Percentiles rank a stretch among this genome's conserved stretches.
Conservation (phyloP, 2,888 invertebrate genomes). For the Agelastica alni region DNA sequence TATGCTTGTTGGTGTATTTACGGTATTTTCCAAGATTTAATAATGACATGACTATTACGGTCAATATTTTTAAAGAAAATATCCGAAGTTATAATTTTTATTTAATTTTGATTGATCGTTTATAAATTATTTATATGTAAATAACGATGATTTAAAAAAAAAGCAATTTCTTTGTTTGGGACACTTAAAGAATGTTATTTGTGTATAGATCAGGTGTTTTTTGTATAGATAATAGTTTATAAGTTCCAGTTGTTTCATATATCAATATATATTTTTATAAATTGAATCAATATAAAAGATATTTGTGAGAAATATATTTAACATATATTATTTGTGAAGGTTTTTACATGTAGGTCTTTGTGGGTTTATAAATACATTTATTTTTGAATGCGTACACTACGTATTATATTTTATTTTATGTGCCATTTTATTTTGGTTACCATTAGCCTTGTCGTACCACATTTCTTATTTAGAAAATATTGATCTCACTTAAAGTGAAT, state of each 20-base stretch:
- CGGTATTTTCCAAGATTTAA: too few relatives aligned
- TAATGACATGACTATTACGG: too few relatives aligned
- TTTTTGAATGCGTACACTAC: neutral
- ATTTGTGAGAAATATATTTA: constrained; percentile 4
- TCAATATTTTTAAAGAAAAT: too few relatives aligned
- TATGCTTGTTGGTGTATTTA: too few relatives aligned
- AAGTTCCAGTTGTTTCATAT: neutral
- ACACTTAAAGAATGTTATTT: too few relatives aligned
- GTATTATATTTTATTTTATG: neutral
- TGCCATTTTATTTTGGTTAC: constrained; percentile 3
- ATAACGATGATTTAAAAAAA: too few relatives aligned
- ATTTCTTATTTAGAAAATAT: too few relatives aligned
- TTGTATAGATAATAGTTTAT: neutral
- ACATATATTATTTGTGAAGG: constrained; percentile 1
- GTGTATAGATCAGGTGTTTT: neutral
- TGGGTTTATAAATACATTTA: neutral
- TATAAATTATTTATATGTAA: too few relatives aligned
- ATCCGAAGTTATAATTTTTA: too few relatives aligned
- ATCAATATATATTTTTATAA: constrained; percentile 2
- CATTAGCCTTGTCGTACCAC: neutral
- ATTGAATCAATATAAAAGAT: neutral
- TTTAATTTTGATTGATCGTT: too few relatives aligned
- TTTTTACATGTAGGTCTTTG: neutral
- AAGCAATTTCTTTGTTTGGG: too few relatives aligned
- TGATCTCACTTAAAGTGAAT: too few relatives aligned